A percentile compares a stretch with the other conserved stretches of the same genome.
Evolutionary conservation across 2,113 vertebrate genomes (phyloP).

Genomic region (Lucifuga dentata): DNA sequence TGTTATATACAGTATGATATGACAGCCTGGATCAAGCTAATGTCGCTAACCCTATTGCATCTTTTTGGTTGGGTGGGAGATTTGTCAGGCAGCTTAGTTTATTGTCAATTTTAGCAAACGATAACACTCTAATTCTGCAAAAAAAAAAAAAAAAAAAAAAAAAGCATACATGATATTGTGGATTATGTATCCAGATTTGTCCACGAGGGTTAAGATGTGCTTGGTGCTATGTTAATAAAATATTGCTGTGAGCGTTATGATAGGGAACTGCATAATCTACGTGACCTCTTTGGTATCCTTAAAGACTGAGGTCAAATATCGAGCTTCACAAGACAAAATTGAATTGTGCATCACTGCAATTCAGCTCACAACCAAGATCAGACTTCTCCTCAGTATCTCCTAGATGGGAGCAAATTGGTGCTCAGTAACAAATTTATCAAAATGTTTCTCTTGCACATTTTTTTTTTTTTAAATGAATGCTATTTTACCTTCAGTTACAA

Average conservation of each 20-base stretch:
- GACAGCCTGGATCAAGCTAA: too few relatives aligned
- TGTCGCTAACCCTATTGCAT: too few relatives aligned
- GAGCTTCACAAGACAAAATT: slow-evolving; percentile 21
- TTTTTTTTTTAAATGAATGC: slow-evolving; percentile 2
- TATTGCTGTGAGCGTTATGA: not conserved
- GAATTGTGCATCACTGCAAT: not conserved
- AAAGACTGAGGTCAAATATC: slow-evolving; percentile 42
- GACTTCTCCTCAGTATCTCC: too few relatives aligned
- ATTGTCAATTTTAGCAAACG: too few relatives aligned
- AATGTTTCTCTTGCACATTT: not conserved
- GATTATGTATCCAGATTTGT: not conserved
- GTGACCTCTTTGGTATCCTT: slow-evolving; percentile 17
- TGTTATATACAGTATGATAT: too few relatives aligned
- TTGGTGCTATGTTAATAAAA: slow-evolving; percentile 26
- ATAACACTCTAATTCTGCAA: too few relatives aligned
- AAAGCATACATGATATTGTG: too few relatives aligned
- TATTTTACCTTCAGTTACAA: not conserved
- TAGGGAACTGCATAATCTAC: slow-evolving; percentile 17
- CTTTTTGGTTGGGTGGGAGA: too few relatives aligned
- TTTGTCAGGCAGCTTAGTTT: too few relatives aligned
- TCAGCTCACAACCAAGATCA: too few relatives aligned
- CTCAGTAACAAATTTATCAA: slow-evolving; percentile 12
- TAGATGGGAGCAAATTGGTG: too few relatives aligned
- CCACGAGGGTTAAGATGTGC: not conserved
- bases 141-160: too few relatives aligned